Conservation (phyloP, 2,797 vertebrate species). For the Lithobates sylvaticus region DNA sequence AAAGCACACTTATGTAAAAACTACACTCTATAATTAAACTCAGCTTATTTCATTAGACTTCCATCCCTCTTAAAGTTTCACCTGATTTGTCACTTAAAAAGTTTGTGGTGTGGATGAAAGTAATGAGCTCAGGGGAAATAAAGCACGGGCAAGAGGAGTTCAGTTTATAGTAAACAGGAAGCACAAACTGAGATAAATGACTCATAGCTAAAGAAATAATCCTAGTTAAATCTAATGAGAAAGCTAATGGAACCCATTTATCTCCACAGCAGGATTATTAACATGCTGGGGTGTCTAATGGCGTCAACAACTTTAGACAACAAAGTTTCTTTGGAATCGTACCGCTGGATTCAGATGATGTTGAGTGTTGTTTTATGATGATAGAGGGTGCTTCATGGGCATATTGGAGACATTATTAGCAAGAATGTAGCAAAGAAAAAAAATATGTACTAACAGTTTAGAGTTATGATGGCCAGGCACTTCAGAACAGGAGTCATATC, state of each 20-base stretch:
- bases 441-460: not conserved
- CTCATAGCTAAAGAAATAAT: slow-evolving; percentile 67
- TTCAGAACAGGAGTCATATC: not conserved
- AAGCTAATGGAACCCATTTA: slow-evolving; percentile 70
- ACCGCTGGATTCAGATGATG: slow-evolving; percentile 20
- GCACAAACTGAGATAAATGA: slow-evolving; percentile 66
- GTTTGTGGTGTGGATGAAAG: slow-evolving; percentile 26
- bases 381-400: not conserved
- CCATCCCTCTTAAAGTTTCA: not conserved
- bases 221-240: slow-evolving; percentile 69
- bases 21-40: not conserved
- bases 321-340: slow-evolving; percentile 29
- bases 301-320: slow-evolving; percentile 16
- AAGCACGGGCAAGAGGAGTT: slow-evolving; percentile 47
- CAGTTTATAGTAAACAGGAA: slow-evolving; percentile 20
- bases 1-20: not conserved
- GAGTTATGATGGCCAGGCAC: not conserved
- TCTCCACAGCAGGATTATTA: slow-evolving; percentile 67
- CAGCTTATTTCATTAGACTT: not conserved
- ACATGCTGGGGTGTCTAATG: slow-evolving; percentile 62
- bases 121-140: slow-evolving; percentile 25
- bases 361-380: slow-evolving; percentile 10
- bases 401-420: slow-evolving; percentile 6
- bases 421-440: not conserved
- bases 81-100: slow-evolving; percentile 46